Base-by-base conservation (phyloP, 2,888 invertebrate genomes). In the Sminthurides aquaticus region DNA sequence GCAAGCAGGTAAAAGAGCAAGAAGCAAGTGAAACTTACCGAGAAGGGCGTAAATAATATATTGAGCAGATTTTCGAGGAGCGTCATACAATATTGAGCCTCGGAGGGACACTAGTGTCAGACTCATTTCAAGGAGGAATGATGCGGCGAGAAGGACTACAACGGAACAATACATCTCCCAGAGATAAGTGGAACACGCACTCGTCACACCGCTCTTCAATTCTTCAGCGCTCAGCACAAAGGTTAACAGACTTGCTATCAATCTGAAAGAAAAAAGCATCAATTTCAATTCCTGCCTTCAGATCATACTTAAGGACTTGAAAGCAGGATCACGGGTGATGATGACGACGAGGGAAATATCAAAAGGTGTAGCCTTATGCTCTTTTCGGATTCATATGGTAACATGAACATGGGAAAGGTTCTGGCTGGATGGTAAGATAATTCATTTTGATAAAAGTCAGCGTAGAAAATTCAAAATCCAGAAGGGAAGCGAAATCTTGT, bases 61-160 rank as follows among this genome's bases (percentile, higher is more conserved):
- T 79, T 88, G 87, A 84, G 90, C 88, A 71, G 86, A 84, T 72
- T 85, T 82, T 65, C 91, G 81, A 15, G 86, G 86, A 52, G 83
- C 82, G n/a, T 86, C 86, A 76, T 89, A 86, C 75, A 91, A 81
- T 75, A 91, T 90, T 77, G 88, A 87, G 66, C 91, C 91, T 70
- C 88, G 82, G 80, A 89, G 85, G 69, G 90, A 88, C 70, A 89
- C 83, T 76, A 86, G 81, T 76, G 87, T 87, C 75, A 90, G 86
- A 75, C 83, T 82, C 68, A 85, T 81, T 79, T 91, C 91, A 73
- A 87, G 81, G 69, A 85, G 67, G 84, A 84, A 64, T 52, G 71
- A 64, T 63, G 66, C 65, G 34, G 61, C 64, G 29, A 72, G 58
- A 24, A 74, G 69, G 11, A 70, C 62, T 15, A 71, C 74, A 80